Conservation (phyloP, 2,888 invertebrate species). For the Orchestes rusci region DNA sequence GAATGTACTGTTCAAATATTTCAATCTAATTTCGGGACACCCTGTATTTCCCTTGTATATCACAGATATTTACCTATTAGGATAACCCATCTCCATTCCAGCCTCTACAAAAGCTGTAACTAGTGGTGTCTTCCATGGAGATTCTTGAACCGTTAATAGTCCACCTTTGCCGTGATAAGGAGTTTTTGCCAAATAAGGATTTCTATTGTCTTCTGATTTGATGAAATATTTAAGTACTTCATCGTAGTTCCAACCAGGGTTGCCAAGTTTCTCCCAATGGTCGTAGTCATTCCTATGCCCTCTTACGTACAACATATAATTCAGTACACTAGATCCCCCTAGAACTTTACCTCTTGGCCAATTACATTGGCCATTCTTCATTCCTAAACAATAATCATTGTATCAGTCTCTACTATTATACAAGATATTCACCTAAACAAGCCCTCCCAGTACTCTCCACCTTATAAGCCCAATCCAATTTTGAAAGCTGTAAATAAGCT, state of each 20-base stretch:
- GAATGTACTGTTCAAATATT: too few species aligned
- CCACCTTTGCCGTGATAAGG: constrained; percentile 68
- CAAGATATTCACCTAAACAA: constrained; percentile 47
- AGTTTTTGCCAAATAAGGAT: constrained; percentile 69
- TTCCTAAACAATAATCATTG: constrained; percentile 49
- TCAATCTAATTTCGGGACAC: too few species aligned
- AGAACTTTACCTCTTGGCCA: constrained; percentile 87
- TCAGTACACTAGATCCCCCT: constrained; percentile 80
- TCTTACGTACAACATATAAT: constrained; percentile 86
- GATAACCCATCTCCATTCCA: constrained; percentile 75
- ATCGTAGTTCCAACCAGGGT: constrained; percentile 82
- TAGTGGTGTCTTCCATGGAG: constrained; percentile 76
- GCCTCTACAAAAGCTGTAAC: constrained; percentile 78
- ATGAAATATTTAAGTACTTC: constrained; percentile 82
- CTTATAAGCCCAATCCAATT: constrained; percentile 85
- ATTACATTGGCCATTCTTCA: constrained; percentile 75
- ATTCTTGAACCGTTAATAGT: constrained; percentile 66
- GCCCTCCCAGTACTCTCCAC: constrained; percentile 76
- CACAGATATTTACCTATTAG: constrained; percentile 33
- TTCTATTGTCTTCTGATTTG: constrained; percentile 82
- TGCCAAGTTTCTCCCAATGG: constrained; percentile 79
- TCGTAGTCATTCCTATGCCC: constrained; percentile 80
- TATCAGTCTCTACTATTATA: not conserved
- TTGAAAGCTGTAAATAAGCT: constrained; percentile 77
- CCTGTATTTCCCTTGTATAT: too few species aligned